phyloP scores from a whole-genome alignment of 1,140 invertebrate species.

The Atta cephalotes region DNA sequence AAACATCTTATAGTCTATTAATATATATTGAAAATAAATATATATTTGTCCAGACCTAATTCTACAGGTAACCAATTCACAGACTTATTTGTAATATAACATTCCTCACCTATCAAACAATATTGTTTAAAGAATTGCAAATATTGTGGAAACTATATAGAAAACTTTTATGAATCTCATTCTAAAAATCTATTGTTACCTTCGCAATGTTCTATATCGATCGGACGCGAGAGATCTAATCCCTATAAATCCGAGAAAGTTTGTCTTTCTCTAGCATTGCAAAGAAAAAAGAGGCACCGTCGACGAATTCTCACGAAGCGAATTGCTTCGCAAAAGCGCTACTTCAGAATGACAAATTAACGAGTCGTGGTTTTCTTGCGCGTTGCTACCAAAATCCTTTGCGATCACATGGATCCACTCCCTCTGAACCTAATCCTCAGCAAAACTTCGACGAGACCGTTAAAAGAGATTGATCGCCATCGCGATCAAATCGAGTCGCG shows the following conservation, averaged over 20 bases:
- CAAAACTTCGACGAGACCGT: slow-evolving; percentile 76
- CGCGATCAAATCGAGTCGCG: slow-evolving; percentile 66
- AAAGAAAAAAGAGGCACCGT: slow-evolving; percentile 40
- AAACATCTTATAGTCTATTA: too few species aligned
- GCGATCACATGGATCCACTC: slow-evolving; percentile 69
- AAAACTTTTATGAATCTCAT: neutral
- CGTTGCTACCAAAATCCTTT: slow-evolving; percentile 57
- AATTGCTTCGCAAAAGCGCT: slow-evolving; percentile 26
- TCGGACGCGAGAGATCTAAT: slow-evolving; percentile 29
- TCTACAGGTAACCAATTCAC: too few species aligned
- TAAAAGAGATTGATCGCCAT: slow-evolving; percentile 78
- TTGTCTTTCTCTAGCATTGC: slow-evolving; percentile 35
- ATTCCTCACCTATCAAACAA: too few species aligned
- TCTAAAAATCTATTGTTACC: neutral
- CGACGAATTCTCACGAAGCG: slow-evolving; percentile 49
- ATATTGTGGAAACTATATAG: neutral
- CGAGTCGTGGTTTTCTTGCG: slow-evolving; percentile 73
- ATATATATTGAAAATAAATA: too few species aligned
- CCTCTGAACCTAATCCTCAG: slow-evolving; percentile 71
- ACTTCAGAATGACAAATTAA: slow-evolving; percentile 78
- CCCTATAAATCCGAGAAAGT: slow-evolving; percentile 42
- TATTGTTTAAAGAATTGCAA: neutral
- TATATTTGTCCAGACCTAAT: too few species aligned
- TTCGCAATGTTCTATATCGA: neutral
- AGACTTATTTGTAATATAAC: too few species aligned